Evolutionary conservation across 2,888 invertebrate species (phyloP), one percentile per base, ranked within the genome.

Genomic region (Mallateleia sp.): DNA sequence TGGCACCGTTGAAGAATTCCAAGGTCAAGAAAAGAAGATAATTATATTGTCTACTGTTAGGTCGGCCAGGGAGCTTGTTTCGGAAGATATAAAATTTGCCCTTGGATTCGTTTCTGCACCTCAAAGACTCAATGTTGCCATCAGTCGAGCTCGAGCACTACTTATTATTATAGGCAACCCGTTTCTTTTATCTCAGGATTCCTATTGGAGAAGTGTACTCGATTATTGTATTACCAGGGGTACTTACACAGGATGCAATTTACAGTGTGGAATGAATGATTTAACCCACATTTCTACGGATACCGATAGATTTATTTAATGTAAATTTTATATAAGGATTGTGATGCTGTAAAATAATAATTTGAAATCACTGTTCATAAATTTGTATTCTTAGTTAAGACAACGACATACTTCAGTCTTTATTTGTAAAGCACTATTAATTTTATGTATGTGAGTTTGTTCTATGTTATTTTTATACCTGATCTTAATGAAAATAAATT

Each of bases 121-220:
- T 0, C 97, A 97, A 93, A 96, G 99, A 82, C 96, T 99, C 91
- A 99, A 99, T 95, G 99, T 99, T 0, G 97, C 98, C 0, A 96
- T 99, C 64, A 98, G 98, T 0, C 96, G 99, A 89, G 98, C 98
- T 11, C 97, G 97, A 94, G 96, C 97, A 8, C 95, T 98, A 28
- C 96, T 98, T 6, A 96, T 99, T 47, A 96, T 99, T 67, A 96
- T 99, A 89, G 99, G 99, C 56, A 98, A 98, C 95, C 98, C 99
- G 0, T 96, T 97, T 91, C 95, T 98, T 28, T 94, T 98, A 24
- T 93, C 95, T 3, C 93, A 95, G 32, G 98, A 98, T 93, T 95
- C 96, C 0, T 95, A 96, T 89, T 98, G 98, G 98, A 95, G 96
- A 18, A 95, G 95, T 87, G 96, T 97, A 8, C 95, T 98, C 8